Evolutionary conservation across 2,113 vertebrate species (phyloP).

Genomic region (Psephotus haematonotus): DNA sequence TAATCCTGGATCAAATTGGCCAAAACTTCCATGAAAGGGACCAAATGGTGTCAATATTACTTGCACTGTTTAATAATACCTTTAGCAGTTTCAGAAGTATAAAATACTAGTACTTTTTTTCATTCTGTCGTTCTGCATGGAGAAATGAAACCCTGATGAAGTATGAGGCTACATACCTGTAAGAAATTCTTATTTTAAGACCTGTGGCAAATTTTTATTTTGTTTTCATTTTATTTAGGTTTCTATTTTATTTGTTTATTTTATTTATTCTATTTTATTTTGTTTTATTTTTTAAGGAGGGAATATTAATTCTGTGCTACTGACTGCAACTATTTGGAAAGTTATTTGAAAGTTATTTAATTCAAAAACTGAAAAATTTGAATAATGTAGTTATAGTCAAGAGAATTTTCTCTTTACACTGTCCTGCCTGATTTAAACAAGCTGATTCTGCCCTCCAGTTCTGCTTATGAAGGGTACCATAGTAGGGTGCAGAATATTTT

Average conservation of each 20-base stretch:
- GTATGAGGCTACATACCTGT: background rate
- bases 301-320: background rate
- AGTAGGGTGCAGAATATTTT: background rate
- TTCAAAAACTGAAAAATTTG: background rate
- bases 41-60: background rate
- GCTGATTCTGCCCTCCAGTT: background rate
- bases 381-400: background rate
- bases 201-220: background rate
- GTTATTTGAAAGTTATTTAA: background rate
- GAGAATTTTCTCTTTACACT: background rate
- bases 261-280: background rate
- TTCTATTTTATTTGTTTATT: background rate
- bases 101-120: background rate
- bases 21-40: background rate
- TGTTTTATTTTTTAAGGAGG: background rate
- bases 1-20: background rate
- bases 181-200: background rate
- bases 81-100: background rate
- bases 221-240: rapidly evolving
- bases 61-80: background rate
- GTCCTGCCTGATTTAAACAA: background rate
- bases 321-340: background rate
- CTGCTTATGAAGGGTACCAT: background rate
- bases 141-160: background rate
- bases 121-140: background rate